These are phyloP conservation scores for Tetragonula clypearis DNA, from an alignment of 1,140 invertebrate genomes.

Conservation along the genomic window DNA sequence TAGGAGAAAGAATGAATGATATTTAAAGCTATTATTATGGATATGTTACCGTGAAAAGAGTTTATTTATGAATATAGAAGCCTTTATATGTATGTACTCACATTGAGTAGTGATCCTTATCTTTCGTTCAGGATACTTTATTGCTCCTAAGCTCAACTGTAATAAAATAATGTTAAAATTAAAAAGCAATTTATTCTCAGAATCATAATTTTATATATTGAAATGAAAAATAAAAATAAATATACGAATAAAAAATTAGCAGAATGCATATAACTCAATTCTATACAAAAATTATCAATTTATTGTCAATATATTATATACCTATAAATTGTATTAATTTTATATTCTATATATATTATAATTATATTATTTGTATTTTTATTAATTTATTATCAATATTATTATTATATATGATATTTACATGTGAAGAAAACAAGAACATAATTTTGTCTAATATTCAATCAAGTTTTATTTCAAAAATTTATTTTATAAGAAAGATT, in stretches of 20 bases:
- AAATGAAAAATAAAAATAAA: not conserved
- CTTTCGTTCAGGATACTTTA: conserved; percentile 61
- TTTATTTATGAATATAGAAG: conserved; percentile 23
- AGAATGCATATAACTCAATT: not conserved
- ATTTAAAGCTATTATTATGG: conserved; percentile 20
- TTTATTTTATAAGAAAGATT: not conserved
- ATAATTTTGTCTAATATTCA: not conserved
- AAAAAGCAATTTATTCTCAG: not conserved
- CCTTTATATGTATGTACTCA: not conserved
- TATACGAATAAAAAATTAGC: not conserved
- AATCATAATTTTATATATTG: not conserved
- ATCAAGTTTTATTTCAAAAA: not conserved
- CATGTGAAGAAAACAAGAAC: not conserved
- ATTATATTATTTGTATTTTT: no score
- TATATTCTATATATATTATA: no score
- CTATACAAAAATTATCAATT: not conserved
- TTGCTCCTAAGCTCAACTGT: conserved; percentile 30
- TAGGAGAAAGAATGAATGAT: conserved; percentile 37
- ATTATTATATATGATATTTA: not conserved
- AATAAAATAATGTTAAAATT: conserved; percentile 35
- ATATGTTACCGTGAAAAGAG: not conserved
- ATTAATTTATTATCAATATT: not conserved
- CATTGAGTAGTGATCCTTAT: conserved; percentile 58
- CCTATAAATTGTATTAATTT: no score
- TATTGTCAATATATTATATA: not conserved